These are phyloP conservation scores for Gymnarchus niloticus DNA, from an alignment of 2,113 vertebrate genomes.

Conservation along the genomic window DNA sequence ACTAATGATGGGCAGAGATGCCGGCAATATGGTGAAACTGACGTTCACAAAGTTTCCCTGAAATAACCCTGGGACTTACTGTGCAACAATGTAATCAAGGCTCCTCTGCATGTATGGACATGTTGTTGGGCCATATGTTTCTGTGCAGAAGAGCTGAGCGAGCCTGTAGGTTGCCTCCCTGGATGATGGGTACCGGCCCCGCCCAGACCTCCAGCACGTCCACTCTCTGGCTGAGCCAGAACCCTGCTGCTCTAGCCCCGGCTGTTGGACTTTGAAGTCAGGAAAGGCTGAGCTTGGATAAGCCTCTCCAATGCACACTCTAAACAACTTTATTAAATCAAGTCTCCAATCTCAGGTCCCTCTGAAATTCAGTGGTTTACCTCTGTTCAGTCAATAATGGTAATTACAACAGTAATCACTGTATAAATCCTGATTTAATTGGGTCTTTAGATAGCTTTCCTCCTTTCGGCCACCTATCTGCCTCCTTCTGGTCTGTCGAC, in stretches of 20 bases:
- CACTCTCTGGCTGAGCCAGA: constrained; percentile 24
- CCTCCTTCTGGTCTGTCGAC: not conserved
- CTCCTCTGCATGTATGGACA: not conserved
- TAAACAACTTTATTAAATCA: constrained; percentile 28
- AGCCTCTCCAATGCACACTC: not conserved
- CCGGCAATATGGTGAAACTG: not conserved
- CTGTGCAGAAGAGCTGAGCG: not conserved
- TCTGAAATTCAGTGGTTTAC: constrained; percentile 15
- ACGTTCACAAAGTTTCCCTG: not conserved
- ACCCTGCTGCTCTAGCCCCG: constrained; percentile 18
- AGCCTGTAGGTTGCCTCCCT: not conserved
- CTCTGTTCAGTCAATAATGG: constrained; percentile 9
- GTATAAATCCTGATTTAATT: constrained; percentile 22
- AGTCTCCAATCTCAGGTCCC: constrained; percentile 5
- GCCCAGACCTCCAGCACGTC: constrained; percentile 30
- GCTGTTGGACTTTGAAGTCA: constrained; percentile 25
- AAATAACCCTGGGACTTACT: not conserved
- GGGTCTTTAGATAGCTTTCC: not conserved
- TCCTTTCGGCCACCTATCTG: not conserved
- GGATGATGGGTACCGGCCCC: not conserved
- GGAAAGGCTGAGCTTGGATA: constrained; percentile 25
- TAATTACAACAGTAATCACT: constrained; percentile 18
- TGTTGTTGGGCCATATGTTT: not conserved
- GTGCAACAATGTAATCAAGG: not conserved
- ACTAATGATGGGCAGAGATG: not conserved